Conservation (phyloP, 2,888 invertebrate species). For the Pogonocherus hispidulus region DNA sequence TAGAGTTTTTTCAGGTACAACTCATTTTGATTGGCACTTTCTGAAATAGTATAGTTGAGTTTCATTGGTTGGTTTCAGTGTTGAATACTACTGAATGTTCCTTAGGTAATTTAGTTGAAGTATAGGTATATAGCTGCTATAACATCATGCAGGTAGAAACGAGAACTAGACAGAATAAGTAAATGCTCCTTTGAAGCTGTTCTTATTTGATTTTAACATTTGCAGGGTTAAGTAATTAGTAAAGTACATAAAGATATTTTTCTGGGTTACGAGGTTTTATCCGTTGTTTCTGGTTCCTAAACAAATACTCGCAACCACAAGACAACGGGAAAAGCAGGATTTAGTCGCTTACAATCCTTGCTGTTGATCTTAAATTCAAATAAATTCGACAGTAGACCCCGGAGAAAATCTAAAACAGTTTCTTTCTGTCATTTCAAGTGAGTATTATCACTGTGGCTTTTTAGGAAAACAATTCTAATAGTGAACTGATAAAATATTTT, state of each 20-base stretch:
- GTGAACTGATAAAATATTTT: too few species aligned
- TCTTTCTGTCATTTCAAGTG: too few species aligned
- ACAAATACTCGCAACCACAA: background rate
- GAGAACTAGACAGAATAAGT: background rate
- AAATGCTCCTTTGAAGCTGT: background rate
- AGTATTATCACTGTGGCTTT: too few species aligned
- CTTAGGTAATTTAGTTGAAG: too few species aligned
- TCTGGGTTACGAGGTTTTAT: background rate
- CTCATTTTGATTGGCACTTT: too few species aligned
- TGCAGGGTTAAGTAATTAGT: background rate
- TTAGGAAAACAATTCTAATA: too few species aligned
- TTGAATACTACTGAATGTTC: too few species aligned
- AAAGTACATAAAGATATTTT: slow-evolving; percentile 2
- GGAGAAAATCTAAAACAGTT: background rate
- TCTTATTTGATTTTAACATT: background rate
- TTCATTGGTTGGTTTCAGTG: too few species aligned
- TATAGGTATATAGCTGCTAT: too few species aligned
- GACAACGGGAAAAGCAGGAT: background rate
- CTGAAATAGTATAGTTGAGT: too few species aligned
- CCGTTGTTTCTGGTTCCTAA: background rate
- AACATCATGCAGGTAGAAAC: background rate
- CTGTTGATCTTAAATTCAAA: background rate
- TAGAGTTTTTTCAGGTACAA: too few species aligned
- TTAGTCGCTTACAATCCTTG: background rate
- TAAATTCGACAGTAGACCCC: background rate